Evolutionary conservation across 1,140 invertebrate genomes (phyloP).

Genomic region (Drosophila littoralis): DNA sequence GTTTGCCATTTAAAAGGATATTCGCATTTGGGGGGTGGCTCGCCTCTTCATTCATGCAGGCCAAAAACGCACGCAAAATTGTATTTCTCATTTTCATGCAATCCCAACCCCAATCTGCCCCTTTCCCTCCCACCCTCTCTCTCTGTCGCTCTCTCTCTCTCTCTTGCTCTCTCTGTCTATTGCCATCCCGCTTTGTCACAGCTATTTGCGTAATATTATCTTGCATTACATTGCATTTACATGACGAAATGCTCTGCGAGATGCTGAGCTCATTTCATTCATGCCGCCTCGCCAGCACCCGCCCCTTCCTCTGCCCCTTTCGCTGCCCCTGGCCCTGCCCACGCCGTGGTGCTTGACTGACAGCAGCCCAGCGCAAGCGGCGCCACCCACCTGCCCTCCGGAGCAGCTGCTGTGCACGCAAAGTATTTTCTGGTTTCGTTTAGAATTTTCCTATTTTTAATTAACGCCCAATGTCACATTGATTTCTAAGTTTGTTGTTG

Average conservation of each 20-base stretch:
- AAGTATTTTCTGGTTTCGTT: slow-evolving; percentile 31
- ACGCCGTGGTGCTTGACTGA: too few species aligned
- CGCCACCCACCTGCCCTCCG: background rate
- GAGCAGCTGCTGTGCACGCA: too few species aligned
- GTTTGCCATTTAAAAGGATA: slow-evolving; percentile 33
- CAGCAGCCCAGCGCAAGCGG: too few species aligned
- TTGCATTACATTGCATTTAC: slow-evolving; percentile 31
- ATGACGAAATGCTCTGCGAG: slow-evolving; percentile 19
- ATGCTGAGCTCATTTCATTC: slow-evolving; percentile 68
- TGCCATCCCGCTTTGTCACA: slow-evolving; percentile 36
- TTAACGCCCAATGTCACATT: slow-evolving; percentile 67
- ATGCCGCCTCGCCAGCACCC: slow-evolving; percentile 45
- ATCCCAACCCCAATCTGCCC: slow-evolving; percentile 14
- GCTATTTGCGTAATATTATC: slow-evolving; percentile 17
- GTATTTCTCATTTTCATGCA: slow-evolving; percentile 53
- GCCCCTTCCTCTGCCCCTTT: background rate
- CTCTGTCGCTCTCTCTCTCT: slow-evolving; percentile 8
- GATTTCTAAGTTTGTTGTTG: slow-evolving; percentile 29
- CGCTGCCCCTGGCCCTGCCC: too few species aligned
- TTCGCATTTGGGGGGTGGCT: slow-evolving; percentile 35
- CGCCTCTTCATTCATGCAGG: slow-evolving; percentile 67
- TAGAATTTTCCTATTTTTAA: slow-evolving; percentile 63
- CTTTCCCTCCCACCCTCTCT: background rate
- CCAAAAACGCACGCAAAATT: background rate
- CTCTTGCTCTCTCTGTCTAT: background rate